Base-by-base conservation (phyloP, 2,113 vertebrate species). In the Pangasianodon hypophthalmus region DNA sequence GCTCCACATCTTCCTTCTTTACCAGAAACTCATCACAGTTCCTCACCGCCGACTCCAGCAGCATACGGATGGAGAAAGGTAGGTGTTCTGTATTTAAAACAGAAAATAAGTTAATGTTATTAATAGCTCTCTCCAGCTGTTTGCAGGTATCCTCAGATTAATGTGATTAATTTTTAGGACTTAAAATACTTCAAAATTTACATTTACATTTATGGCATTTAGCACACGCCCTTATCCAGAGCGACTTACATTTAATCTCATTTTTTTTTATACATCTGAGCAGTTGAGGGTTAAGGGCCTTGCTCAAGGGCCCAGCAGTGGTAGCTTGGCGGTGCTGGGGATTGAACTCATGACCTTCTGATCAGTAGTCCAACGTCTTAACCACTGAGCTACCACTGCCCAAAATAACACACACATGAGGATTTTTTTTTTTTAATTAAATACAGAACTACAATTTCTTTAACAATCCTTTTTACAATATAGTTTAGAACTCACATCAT, bases 1-100 rank as follows among this genome's bases (percentile, higher is more conserved):
- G 97, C 93, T 99, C 98, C 93, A 99, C 96, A 83, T 99, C 98
- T 0, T 88, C 94, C 82, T 94, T 91, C 94, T 98, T 99, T 91
- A 99, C 97, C 32, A 99, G 95, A 93, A 99, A 99, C 77, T 96
- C 96, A 86, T 99, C 98, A 62, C 98, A 99, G 95, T 98, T 99
- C 88, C 98, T 96, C 91, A 99, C 58, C 0, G 98, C 98, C 18
- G 98, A 96, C 94, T 99, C 98, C 94, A 99, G 92, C 56, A 99
- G 96, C 87, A 99, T 94, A 90, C 98, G 95, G 93, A 99, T 96
- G 41, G 98, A 99, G 95, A 98, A 99, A 0, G 98, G 98, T 84
- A 99, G 94, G 32, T 73, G 95, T 52, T 88, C 98, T 99, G 88
- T 46, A 89, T 69, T 56, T 41, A 52, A 48, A 81, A 44, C 46